Base-by-base conservation (phyloP, 1,140 invertebrate genomes). In the Drosophila guanche region DNA sequence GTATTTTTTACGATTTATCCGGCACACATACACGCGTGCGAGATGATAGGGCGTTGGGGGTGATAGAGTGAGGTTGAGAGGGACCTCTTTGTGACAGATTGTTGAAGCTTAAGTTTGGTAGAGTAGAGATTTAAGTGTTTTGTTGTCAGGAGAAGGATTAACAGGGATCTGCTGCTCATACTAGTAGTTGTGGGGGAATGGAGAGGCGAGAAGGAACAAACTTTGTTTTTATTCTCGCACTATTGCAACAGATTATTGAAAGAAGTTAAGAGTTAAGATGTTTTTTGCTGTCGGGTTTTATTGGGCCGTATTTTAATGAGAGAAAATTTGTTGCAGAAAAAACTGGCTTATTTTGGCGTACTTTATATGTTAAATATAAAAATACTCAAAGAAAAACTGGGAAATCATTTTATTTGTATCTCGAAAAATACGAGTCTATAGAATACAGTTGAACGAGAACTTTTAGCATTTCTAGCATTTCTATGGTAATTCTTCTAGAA, bases 1-100 rank as follows among this genome's bases (percentile, higher is more conserved):
- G 55, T 50, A 68, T 68, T 80, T 85, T 85, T 88, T 78, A 88
- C 83, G 81, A 81, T 81, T 75, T 70, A 76, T 69, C 59, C 33
- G n/a, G 48, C 40, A 27, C 23, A 12, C n/a, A 22, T 6, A 47
- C 16, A 48, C 16, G 43, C 40, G 37, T 23, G 27, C 20, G 7
- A 2, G 10, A 57, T 7, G 10, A 57, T 7, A n/a, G 27, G 29
- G 43, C 29, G 20, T 50, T 40, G 40, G n/a, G 27, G 53, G 6
- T 10, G 29, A 33, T 8, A 33, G 29, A 8, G 29, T 33, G 29
- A 1, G 29, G 29, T 10, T 10, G 29, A 27, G 33, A 4, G 4
- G 33, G 8, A 8, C 47, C 40, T 57, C 70, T 55, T 65, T 74
- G 71, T 75, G 71, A 66, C 60, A 66, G 48, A 75, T 75, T 74